phyloP scores from a whole-genome alignment of 2,888 invertebrate genomes.

The Drosophila paramelanica region DNA sequence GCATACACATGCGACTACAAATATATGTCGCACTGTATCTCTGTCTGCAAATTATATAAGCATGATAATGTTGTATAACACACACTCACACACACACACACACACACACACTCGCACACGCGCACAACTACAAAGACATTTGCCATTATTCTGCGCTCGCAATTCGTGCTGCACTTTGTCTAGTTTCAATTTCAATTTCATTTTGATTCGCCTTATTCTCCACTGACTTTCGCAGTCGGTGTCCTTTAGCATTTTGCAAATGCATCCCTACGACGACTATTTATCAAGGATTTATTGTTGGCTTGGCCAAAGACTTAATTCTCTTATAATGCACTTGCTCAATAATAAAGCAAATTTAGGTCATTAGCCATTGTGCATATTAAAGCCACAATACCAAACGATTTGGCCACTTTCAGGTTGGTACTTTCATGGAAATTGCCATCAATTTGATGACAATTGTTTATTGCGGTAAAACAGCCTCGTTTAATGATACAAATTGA shows the following conservation, averaged over 20 bases:
- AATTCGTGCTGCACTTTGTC: constrained; percentile 65
- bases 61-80: constrained; percentile 69
- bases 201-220: constrained; percentile 74
- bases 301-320: not conserved
- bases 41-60: constrained; percentile 71
- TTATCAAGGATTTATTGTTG: constrained; percentile 16
- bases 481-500: not conserved
- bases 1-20: constrained; percentile 43
- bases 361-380: not conserved
- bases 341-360: constrained; percentile 28
- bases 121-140: constrained; percentile 8
- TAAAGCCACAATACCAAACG: constrained; percentile 1
- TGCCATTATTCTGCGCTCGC: not conserved
- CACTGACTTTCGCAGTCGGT: constrained; percentile 31
- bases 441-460: constrained; percentile 1
- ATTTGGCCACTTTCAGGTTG: no score
- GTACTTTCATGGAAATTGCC: not conserved
- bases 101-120: not conserved
- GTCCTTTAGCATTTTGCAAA: constrained; percentile 33
- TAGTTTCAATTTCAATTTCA: constrained; percentile 80
- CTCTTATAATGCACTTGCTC: not conserved
- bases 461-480: not conserved
- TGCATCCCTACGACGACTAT: constrained; percentile 19
- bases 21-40: constrained; percentile 22
- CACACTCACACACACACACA: constrained; percentile 13